Base-by-base conservation (phyloP, 2,113 vertebrate species). In the Corythoichthys haematopterus region DNA sequence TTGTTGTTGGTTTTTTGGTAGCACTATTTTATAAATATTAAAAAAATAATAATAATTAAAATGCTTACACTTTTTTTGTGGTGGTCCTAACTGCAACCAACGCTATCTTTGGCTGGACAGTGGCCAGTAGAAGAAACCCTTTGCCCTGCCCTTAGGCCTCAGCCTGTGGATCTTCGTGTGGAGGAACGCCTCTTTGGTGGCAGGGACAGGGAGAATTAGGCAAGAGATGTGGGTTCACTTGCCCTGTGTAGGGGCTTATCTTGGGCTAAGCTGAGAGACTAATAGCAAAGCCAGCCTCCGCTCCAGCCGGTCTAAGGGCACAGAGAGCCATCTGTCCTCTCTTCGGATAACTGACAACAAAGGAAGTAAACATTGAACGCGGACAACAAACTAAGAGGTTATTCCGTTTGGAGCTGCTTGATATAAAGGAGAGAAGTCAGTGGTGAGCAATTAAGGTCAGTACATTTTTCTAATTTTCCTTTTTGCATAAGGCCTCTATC, bases 251-350 rank as follows among this genome's bases (percentile, higher is more conserved):
- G 84, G 79, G 89, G 91, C 90, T 92, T 91, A 92, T 90, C 90
- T 85, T 81, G 84, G 87, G 85, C 88, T 92, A 92, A 92, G 89
- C 90, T 90, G 89, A 91, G 78, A 88, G 81, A 87, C 86, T 87
- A 90, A 90, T 86, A 89, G 89, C 88, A 91, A 88, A 90, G 87
- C 88, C 88, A 89, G 85, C 83, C 88, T 90, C 82, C 63, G 80
- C 76, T 90, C 81, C 77, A 90, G 86, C 85, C 84, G 83, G 83
- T 86, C 83, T 88, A 83, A 87, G 88, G 88, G 88, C 91, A 90
- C 77, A 84, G 87, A 81, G 78, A 88, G 86, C 91, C 91, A 92
- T 92, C 91, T 92, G 91, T 91, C 90, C 88, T 88, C 69, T 88
- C 87, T 84, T 86, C 81, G 86, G 83, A 85, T 84, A 87, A 83